phyloP scores from a whole-genome alignment of 2,797 vertebrate species.

The Scolopax rusticola region DNA sequence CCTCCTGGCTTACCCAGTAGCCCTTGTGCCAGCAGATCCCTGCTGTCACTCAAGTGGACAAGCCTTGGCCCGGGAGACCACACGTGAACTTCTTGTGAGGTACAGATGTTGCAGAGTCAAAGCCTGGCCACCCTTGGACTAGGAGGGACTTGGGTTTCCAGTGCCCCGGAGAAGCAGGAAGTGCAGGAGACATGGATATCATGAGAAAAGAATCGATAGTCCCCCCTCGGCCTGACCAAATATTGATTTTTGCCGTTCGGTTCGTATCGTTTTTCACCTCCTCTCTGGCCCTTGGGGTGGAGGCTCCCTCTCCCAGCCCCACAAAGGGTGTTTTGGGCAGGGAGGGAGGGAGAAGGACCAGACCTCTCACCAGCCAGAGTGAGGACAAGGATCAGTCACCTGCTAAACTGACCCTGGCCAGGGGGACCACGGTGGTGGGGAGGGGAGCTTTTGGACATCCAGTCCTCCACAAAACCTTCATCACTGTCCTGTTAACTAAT shows the following conservation, averaged over 20 bases:
- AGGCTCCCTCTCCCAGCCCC: neutral
- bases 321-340: neutral
- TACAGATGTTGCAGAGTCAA: constrained; percentile 67
- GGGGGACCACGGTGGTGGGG: neutral
- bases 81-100: constrained; percentile 70
- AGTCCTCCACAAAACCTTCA: neutral
- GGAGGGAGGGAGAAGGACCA: neutral
- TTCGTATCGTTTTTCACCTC: constrained; percentile 55
- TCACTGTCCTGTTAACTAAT: accelerated
- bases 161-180: constrained; percentile 65
- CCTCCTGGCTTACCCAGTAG: neutral
- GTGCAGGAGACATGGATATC: constrained; percentile 69
- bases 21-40: neutral
- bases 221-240: constrained; percentile 63
- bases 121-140: constrained; percentile 69
- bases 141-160: constrained; percentile 64
- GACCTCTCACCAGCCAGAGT: neutral
- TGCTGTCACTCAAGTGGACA: constrained; percentile 51
- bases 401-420: neutral
- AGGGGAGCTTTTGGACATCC: neutral
- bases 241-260: constrained; percentile 64
- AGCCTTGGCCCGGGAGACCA: neutral
- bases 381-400: neutral
- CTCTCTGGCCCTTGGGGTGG: neutral
- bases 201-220: constrained; percentile 72